Evolutionary conservation across 2,888 invertebrate species (phyloP), one percentile per base, ranked within the genome.

Genomic region (Callosobruchus maculatus): DNA sequence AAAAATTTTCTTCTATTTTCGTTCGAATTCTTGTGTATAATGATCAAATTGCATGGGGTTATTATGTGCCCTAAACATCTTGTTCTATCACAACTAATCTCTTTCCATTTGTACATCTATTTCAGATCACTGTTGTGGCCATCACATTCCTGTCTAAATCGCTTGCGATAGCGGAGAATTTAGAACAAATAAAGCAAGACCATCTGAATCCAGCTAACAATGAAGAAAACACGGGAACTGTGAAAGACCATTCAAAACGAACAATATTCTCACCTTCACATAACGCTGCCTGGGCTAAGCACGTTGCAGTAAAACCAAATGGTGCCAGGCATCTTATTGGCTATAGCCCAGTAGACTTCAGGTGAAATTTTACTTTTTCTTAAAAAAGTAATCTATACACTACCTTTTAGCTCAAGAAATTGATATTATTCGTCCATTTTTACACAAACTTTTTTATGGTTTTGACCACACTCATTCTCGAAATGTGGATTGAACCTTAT

Each of bases 261-360:
- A 86, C 86, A 2, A 81, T 86, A 66, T 83, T 85, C 71, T 77
- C 79, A 9, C 78, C 80, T 7, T 71, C 72, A 20, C 74, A 74
- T 70, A 81, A 80, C 71, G 81, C 81, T 74, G 82, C 80, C 9
- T 83, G 82, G 80, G 83, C 84, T 3, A 85, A 83, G 81, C 85
- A 85, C 74, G 78, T 85, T 2, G 83, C 82, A 69, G 71, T 85
- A 20, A 82, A 83, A 76, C 82, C 84, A 7, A 73, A 79, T 20
- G 84, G 84, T 13, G 77, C 78, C 31, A 85, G 83, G 80, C 81
- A 83, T 73, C 74, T 85, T 0, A 71, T 85, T 18, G 84, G 84
- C 21, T 83, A 84, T 70, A 80, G 82, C 3, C 82, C 84, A 0
- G 81, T 85, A 7, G 82, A 84, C 73, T 72, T 83, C 4, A 84